These are phyloP conservation scores for Vespertilio murinus DNA, from an alignment of 2,797 vertebrate species.

Conservation along the genomic window DNA sequence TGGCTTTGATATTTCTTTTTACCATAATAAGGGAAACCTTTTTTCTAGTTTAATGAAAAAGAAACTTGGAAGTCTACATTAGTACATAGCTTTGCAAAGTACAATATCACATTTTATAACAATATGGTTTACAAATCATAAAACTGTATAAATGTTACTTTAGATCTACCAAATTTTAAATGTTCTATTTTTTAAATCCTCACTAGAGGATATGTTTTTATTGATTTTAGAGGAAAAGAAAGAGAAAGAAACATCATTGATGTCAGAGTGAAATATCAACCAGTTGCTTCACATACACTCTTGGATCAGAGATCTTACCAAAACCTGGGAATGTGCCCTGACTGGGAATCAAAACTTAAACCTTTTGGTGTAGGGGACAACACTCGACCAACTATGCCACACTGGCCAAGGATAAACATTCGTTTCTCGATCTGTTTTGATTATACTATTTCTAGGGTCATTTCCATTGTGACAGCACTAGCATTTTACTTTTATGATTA, in stretches of 20 bases:
- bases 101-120: background rate
- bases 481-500: background rate
- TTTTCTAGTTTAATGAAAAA: background rate
- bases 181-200: background rate
- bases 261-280: background rate
- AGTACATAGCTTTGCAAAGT: background rate
- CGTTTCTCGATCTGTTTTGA: background rate
- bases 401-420: background rate
- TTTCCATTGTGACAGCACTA: background rate
- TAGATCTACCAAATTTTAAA: background rate
- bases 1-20: background rate
- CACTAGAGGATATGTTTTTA: background rate
- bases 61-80: background rate
- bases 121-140: background rate
- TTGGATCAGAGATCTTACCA: background rate
- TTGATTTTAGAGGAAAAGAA: background rate
- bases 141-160: background rate
- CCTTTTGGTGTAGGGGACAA: background rate
- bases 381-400: background rate
- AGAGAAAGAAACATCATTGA: background rate
- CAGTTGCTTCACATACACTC: background rate
- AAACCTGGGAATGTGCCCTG: background rate
- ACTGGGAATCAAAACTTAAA: background rate
- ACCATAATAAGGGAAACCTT: background rate
- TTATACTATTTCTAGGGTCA: background rate